Evolutionary conservation across 2,797 vertebrate genomes (phyloP), one percentile per base, ranked within the genome.

Genomic region (Gymnocypris eckloni): DNA sequence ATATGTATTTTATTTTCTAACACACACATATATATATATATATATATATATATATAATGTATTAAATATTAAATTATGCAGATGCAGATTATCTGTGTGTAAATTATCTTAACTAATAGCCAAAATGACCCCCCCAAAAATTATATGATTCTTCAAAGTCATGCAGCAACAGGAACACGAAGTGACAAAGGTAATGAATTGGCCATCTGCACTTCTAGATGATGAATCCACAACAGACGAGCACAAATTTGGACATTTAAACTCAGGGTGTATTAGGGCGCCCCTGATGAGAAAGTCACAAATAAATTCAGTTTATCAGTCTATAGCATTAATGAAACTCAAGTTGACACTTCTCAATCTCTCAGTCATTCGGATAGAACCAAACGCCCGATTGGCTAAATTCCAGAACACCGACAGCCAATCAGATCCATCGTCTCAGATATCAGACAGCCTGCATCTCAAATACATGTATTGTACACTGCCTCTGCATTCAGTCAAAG

Each of bases 311-410:
- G 13, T 43, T 28, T 43, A 43, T 25, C 54, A 79, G 15, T 28
- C 22, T 18, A 28, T 28, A 45, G 39, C 56, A 28, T 64, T 79
- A 45, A 28, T 64, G 56, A 79, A 45, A 43, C n/a, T 45, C 56
- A 64, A 64, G 39, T 25, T 10, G 77, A 64, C 28, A 28, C 28
- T 28, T 28, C 28, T 28, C 77, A 64, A 45, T 45, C 77, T 45
- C 77, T 7, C 52, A 59, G 39, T 79, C 77, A 64, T 25, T 64
- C 8, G 2, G 37, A 78, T 6, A 41, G 76, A 81, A 69, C 22
- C 43, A 67, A 69, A 48, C 45, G 37, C 79, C 64, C 10, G 11
- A 81, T 81, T 81, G 79, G 28, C 79, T 28, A 69, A 81, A 13
- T 48, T 81, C 59, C 61, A 81, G 12, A 50, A 22, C 22, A 52